phyloP scores from a whole-genome alignment of 2,797 vertebrate genomes.

The Urocyon cinereoargenteus region DNA sequence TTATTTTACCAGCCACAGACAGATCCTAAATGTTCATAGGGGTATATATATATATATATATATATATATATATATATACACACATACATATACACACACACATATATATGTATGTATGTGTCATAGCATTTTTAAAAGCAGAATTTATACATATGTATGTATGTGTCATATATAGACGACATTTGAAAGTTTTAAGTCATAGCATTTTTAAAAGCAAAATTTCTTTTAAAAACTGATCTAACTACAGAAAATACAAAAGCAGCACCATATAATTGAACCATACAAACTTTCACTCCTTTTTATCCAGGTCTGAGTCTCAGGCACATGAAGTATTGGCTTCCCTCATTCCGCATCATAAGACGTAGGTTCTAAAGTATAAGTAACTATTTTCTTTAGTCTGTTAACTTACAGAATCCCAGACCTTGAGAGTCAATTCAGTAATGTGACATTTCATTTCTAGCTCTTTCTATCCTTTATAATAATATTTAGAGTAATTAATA shows the following conservation, averaged over 20 bases:
- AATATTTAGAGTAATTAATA: conserved; percentile 1
- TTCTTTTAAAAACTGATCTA: conserved; percentile 7
- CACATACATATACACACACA: too few species aligned
- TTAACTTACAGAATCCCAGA: conserved; percentile 48
- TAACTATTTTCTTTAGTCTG: conserved; percentile 33
- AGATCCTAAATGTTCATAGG: background rate
- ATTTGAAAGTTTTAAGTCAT: conserved; percentile 18
- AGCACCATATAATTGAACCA: background rate
- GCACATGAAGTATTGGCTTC: background rate
- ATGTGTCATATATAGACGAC: background rate
- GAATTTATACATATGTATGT: background rate
- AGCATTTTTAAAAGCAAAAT: background rate
- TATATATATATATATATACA: too few species aligned
- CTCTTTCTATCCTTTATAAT: conserved; percentile 11
- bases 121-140: too few species aligned
- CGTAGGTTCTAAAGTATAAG: background rate
- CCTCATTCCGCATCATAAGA: conserved; percentile 5
- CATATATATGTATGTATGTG: background rate
- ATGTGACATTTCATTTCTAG: background rate
- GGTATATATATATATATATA: too few species aligned
- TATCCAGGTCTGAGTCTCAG: background rate
- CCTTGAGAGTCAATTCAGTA: background rate
- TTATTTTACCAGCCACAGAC: conserved; percentile 36
- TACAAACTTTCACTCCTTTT: background rate
- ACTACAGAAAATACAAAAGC: background rate